Evolutionary conservation across 2,797 vertebrate species (phyloP), one percentile per base, ranked within the genome.

Genomic region (Acestrorhynchus altus): DNA sequence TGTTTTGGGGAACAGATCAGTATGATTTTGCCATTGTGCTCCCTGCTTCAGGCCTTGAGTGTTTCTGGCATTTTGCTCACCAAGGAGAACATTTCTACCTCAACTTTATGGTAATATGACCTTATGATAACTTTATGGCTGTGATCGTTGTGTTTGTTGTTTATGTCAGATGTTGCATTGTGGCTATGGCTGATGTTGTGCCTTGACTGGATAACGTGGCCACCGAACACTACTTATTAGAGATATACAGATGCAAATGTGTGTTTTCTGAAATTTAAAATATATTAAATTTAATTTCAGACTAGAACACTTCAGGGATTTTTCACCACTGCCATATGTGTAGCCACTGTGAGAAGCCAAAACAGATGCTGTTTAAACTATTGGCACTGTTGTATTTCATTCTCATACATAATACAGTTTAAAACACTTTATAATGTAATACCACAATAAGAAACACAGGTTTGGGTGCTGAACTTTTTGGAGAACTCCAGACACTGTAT

Each of bases 61-160:
- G 97, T 49, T 95, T 97, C 92, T 98, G 96, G 96, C 97, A 99
- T 82, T 97, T 96, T 4, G 95, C 96, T 0, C 92, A 96, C 51
- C 88, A 84, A 0, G 92, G 87, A 0, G 95, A 96, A 39, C 92
- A 31, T 6, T 97, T 99, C 92, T 98, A 95, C 89, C 95, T 98
- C 80, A 94, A 83, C 85, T 98, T 95, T 1, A 94, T 97, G 96
- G 97, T 95, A 60, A 91, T 80, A n/a, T 75, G 40, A 47, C 10
- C 0, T 12, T 28, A n/a, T 51, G 64, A 10, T 9, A 12, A 39
- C 28, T 39, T 74, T 8, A 28, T 15, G 18, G 1, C 10, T 52
- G 35, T 52, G 26, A n/a, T 1, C 9, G 26, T 4, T 52, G 51
- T 52, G 51, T 5, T 20, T 52, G 51, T 1, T 52, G 51, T 18